Evolutionary conservation across 2,888 invertebrate species (phyloP), one percentile per base, ranked within the genome.

Genomic region (Spisula subtruncata): DNA sequence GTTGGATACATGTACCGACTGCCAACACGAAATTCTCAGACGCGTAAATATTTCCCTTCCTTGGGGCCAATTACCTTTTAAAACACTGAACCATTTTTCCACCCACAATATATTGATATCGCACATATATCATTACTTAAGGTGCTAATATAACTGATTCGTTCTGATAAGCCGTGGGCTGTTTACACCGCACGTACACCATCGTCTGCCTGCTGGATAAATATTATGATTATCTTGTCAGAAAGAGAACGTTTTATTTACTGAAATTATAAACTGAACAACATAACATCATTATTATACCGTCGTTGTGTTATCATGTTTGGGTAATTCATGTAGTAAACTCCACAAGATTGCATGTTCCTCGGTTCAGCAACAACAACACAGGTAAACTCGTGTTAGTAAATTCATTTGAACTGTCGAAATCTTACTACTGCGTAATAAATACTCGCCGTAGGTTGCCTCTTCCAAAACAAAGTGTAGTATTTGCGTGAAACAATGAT

Each of bases 351-450:
- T n/a, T n/a, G n/a, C n/a, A n/a, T n/a, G n/a, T n/a, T n/a, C n/a
- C n/a, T n/a, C n/a, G n/a, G n/a, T n/a, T n/a, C n/a, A n/a, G n/a
- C n/a, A n/a, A n/a, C n/a, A n/a, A n/a, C n/a, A n/a, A n/a, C 41
- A 41, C 2, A 8, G 8, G 8, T 41, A 5, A 2, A 66, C 25
- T 25, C 25, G n/a, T 25, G 10, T 25, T 20, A 66, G 25, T 10
- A 14, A 35, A 32, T 32, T 35, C 35, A 32, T 71, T 75, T 75
- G 25, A 75, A 75, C 75, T 75, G 75, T 75, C 32, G 75, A 75
- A 75, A 75, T 12, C 12, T 5, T 41, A 41, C 41, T 41, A 8
- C 2, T 8, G 41, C 41, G 41, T 41, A 41, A 41, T 41, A 41
- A 41, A n/a, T n/a, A 41, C 41, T 41, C 41, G 8, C 41, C 8